These are phyloP conservation scores for Eretmocerus hayati DNA, from an alignment of 2,888 invertebrate genomes.

Conservation along the genomic window DNA sequence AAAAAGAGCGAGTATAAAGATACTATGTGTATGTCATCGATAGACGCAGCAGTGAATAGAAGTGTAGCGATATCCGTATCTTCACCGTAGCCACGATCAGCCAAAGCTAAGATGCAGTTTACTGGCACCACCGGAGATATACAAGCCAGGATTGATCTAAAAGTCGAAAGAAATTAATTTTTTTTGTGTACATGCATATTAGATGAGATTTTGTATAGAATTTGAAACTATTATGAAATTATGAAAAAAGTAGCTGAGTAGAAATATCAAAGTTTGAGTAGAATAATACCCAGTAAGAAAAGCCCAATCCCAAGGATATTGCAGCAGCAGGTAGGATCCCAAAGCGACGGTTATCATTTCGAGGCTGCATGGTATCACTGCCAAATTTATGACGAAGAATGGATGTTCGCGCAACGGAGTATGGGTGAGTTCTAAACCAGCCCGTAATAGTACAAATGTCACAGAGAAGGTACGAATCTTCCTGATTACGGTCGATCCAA, in stretches of 20 bases:
- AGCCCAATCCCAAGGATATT: constrained; percentile 39
- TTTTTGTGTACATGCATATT: no score
- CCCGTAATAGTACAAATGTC: constrained; percentile 38
- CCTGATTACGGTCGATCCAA: constrained; percentile 26
- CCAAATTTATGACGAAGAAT: constrained; percentile 31
- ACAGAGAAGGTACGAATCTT: constrained; percentile 38
- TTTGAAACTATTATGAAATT: no score
- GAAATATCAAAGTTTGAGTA: no score
- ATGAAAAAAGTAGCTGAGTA: neutral
- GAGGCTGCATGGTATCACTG: constrained; percentile 36
- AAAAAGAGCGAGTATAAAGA: constrained; percentile 64
- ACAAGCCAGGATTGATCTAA: constrained; percentile 37
- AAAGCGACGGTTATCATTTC: constrained; percentile 31
- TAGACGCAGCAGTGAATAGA: constrained; percentile 62
- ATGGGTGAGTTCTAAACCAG: constrained; percentile 39
- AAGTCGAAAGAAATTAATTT: no score
- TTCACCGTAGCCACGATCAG: constrained; percentile 58
- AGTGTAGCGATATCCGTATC: constrained; percentile 70
- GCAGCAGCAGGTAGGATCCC: constrained; percentile 30
- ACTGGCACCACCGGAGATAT: constrained; percentile 42
- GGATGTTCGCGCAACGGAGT: constrained; percentile 32
- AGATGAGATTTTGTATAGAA: no score
- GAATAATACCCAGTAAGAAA: constrained; percentile 40
- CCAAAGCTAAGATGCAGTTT: constrained; percentile 35
- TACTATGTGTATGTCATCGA: constrained; percentile 72